Evolutionary conservation across 2,113 vertebrate genomes (phyloP).

Genomic region (Pyxicephalus adspersus): DNA sequence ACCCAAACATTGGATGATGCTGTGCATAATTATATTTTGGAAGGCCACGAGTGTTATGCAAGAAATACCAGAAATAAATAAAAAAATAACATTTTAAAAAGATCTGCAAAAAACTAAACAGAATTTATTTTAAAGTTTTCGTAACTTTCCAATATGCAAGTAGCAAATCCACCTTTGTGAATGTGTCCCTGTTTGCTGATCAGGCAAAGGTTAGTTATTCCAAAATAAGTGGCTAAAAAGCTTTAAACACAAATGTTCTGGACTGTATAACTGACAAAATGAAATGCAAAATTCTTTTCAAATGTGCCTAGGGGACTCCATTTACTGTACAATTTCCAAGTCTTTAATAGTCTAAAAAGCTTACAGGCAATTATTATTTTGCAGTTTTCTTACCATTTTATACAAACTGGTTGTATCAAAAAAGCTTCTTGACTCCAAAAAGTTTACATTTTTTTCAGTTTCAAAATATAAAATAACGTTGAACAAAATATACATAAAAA

Average conservation of each 20-base stretch:
- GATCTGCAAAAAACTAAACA: too few relatives aligned
- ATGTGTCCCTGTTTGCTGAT: too few relatives aligned
- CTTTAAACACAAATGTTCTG: neutral
- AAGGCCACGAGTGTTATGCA: too few relatives aligned
- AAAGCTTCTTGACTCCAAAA: neutral
- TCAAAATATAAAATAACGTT: neutral
- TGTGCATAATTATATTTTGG: too few relatives aligned
- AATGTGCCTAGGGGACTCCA: neutral
- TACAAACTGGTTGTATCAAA: neutral
- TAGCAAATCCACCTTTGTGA: too few relatives aligned
- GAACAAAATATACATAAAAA: neutral
- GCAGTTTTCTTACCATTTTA: neutral
- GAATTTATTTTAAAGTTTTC: too few relatives aligned
- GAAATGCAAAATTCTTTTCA: neutral
- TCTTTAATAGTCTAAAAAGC: constrained; percentile 31
- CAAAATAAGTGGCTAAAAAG: too few relatives aligned
- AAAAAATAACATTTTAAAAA: too few relatives aligned
- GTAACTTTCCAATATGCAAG: too few relatives aligned
- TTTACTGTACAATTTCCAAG: constrained; percentile 1
- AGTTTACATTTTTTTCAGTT: neutral
- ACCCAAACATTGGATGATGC: too few relatives aligned
- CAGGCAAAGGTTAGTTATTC: too few relatives aligned
- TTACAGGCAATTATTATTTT: constrained; percentile 26
- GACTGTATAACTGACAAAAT: neutral
- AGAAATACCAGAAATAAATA: too few relatives aligned